Percentiles rank a stretch among this genome's conserved stretches.
Evolutionary conservation across 2,888 invertebrate species (phyloP).

Genomic region (Schizotus pectinicornis): DNA sequence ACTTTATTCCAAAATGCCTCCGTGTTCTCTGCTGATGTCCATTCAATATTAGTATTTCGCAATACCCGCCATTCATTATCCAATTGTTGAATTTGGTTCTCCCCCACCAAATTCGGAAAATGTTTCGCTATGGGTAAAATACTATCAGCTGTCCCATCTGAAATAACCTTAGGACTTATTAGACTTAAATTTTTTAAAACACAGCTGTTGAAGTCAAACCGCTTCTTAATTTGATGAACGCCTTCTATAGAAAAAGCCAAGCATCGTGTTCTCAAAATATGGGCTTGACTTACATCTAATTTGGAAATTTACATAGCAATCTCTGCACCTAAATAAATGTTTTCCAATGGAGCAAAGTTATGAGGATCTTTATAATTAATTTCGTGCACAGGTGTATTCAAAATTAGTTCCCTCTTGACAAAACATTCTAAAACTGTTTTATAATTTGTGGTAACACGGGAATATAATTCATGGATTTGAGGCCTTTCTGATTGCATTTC

Average conservation of each 20-base stretch:
- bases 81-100: too few relatives aligned
- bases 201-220: too few relatives aligned
- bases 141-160: too few relatives aligned
- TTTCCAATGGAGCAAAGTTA: slow-evolving; percentile 17
- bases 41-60: neutral
- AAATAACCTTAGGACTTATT: too few relatives aligned
- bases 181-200: too few relatives aligned
- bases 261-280: slow-evolving; percentile 15
- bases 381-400: too few relatives aligned
- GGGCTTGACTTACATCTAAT: too few relatives aligned
- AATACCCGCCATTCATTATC: too few relatives aligned
- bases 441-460: slow-evolving; percentile 2
- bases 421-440: slow-evolving; percentile 23
- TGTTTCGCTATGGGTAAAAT: too few relatives aligned
- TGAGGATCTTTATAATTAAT: too few relatives aligned
- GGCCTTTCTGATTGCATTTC: slow-evolving; percentile 28
- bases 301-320: too few relatives aligned
- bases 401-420: slow-evolving; percentile 25
- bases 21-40: neutral
- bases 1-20: neutral
- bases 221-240: slow-evolving; percentile 12
- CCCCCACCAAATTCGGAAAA: too few relatives aligned
- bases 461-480: slow-evolving; percentile 22
- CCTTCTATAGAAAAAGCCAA: slow-evolving; percentile 27
- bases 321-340: slow-evolving; percentile 25